A percentile compares a stretch with the other conserved stretches of the same genome.
phyloP scores from a whole-genome alignment of 1,140 invertebrate species.

The Rhopalosiphum maidis region DNA sequence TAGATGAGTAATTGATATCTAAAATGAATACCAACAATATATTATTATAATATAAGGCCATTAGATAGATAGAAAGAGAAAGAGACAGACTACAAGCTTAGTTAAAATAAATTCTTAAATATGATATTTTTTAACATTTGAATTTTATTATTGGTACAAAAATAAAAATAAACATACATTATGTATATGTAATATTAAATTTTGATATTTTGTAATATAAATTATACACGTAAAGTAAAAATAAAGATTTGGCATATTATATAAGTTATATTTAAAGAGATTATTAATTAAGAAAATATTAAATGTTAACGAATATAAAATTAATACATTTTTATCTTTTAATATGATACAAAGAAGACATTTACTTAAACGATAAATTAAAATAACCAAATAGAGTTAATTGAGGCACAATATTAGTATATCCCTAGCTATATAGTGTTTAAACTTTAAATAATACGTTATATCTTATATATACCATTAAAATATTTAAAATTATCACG shows the following conservation, averaged over 20 bases:
- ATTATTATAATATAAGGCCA: neutral
- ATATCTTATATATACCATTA: neutral
- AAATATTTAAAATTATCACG: neutral
- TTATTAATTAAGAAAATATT: neutral
- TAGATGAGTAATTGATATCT: conserved; percentile 29
- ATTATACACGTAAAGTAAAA: neutral
- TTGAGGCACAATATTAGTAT: neutral
- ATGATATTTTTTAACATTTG: neutral
- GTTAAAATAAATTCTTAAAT: too few species aligned
- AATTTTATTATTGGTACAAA: neutral
- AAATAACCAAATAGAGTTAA: too few species aligned
- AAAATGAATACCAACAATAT: conserved; percentile 13
- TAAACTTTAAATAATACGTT: neutral
- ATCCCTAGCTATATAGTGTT: neutral
- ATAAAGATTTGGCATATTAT: neutral
- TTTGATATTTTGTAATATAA: neutral
- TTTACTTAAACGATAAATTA: too few species aligned
- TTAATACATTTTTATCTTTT: too few species aligned
- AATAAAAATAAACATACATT: neutral
- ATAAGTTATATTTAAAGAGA: neutral
- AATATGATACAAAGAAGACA: too few species aligned
- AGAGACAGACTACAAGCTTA: neutral
- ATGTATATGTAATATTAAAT: neutral
- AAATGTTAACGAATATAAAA: neutral
- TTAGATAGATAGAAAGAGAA: neutral